A percentile compares a stretch with the other conserved stretches of the same genome.
phyloP scores from a whole-genome alignment of 2,888 invertebrate species.

The Scrobipalpa costella region DNA sequence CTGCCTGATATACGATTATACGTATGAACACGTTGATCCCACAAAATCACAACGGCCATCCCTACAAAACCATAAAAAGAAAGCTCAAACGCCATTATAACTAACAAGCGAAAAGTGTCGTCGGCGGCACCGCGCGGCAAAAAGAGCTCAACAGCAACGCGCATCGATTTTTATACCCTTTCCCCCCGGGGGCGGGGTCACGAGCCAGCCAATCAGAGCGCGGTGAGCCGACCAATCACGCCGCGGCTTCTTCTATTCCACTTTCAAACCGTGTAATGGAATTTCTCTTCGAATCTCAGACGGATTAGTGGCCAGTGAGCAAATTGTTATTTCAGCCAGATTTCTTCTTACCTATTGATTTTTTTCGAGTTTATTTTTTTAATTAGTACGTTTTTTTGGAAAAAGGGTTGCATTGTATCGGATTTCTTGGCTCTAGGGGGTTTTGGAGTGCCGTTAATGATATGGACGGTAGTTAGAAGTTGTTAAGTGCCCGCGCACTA shows the following conservation, averaged over 20 bases:
- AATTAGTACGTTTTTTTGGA: conserved; percentile 30
- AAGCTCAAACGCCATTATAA: conserved; percentile 75
- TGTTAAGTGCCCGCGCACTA: conserved; percentile 23
- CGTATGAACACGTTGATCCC: background rate
- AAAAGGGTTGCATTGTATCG: conserved; percentile 26
- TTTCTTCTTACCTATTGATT: conserved; percentile 48
- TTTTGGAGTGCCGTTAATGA: conserved; percentile 17
- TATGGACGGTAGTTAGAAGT: conserved; percentile 1
- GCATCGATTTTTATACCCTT: conserved; percentile 78
- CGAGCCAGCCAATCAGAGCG: conserved; percentile 69
- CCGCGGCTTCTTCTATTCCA: conserved; percentile 63
- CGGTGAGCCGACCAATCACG: conserved; percentile 75
- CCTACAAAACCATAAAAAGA: conserved; percentile 48
- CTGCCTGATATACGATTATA: background rate
- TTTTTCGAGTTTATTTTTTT: conserved; percentile 40
- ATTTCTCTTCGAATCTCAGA: conserved; percentile 55
- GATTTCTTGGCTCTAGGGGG: conserved; percentile 15
- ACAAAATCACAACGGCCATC: conserved; percentile 15
- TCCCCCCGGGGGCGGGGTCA: conserved; percentile 70
- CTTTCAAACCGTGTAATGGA: conserved; percentile 76
- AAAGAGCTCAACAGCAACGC: conserved; percentile 60
- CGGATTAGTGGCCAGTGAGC: conserved; percentile 65
- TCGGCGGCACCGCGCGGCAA: conserved; percentile 58
- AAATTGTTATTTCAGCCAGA: conserved; percentile 59
- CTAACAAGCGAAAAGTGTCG: conserved; percentile 72